Conservation (phyloP, 2,888 invertebrate genomes). For the Hoplodrina blanda region DNA sequence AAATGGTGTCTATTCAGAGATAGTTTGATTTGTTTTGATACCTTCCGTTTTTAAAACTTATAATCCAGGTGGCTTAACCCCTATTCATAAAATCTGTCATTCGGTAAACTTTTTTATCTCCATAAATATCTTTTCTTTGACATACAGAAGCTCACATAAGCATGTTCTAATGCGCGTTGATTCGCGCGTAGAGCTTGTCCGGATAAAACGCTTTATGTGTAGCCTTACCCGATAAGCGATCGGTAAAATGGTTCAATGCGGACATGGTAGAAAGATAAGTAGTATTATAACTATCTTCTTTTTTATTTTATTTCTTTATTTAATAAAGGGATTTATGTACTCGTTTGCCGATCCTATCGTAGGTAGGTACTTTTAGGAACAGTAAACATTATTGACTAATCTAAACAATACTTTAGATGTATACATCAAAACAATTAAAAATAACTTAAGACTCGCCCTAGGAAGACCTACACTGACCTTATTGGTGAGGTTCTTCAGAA, state of each 20-base stretch:
- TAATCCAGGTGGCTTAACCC: background rate
- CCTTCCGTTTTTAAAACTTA: background rate
- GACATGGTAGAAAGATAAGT: conserved; percentile 7
- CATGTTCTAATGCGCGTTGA: conserved; percentile 40
- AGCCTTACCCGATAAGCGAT: conserved; percentile 24
- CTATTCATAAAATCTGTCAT: conserved; percentile 6
- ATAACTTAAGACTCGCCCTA: no score
- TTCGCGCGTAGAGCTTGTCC: conserved; percentile 26
- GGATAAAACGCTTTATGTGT: conserved; percentile 38
- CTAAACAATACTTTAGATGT: no score
- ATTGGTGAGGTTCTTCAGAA: no score
- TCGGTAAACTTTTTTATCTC: conserved; percentile 16
- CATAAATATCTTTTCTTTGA: conserved; percentile 36
- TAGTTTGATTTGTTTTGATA: background rate
- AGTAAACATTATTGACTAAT: no score
- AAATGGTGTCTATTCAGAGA: no score
- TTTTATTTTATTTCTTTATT: no score
- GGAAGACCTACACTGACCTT: no score
- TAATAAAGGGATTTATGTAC: no score
- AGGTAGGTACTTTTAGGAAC: no score
- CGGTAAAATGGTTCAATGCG: conserved; percentile 21
- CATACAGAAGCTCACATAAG: conserved; percentile 32
- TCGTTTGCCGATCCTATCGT: no score
- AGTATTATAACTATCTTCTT: background rate
- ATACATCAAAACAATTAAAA: no score